These are phyloP conservation scores for Melipona quadrifasciata DNA, from an alignment of 1,140 invertebrate species.

Conservation along the genomic window DNA sequence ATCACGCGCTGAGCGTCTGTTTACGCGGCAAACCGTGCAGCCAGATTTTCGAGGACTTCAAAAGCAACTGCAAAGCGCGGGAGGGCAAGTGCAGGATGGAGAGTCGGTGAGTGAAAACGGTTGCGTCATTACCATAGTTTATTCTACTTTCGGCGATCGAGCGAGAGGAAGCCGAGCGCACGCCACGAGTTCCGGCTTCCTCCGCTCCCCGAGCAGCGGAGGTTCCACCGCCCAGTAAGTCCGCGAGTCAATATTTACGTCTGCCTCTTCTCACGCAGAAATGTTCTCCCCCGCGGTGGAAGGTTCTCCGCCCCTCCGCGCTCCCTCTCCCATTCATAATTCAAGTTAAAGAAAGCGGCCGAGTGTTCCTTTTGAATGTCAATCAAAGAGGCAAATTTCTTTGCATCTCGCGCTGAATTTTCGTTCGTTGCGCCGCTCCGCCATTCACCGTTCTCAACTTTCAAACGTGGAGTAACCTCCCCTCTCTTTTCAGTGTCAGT, in stretches of 20 bases:
- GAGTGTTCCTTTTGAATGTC: slow-evolving; percentile 43
- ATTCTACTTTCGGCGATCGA: slow-evolving; percentile 38
- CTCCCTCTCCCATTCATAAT: slow-evolving; percentile 22
- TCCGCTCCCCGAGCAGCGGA: too few relatives aligned
- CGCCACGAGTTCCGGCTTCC: not conserved
- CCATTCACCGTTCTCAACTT: slow-evolving; percentile 6
- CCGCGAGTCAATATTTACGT: slow-evolving; percentile 49
- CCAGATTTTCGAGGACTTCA: slow-evolving; percentile 91
- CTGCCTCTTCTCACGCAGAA: slow-evolving; percentile 30
- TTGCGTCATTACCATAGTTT: slow-evolving; percentile 45
- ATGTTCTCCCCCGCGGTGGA: not conserved
- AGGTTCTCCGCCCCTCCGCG: not conserved
- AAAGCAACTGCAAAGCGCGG: slow-evolving; percentile 90
- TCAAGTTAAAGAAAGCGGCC: slow-evolving; percentile 34
- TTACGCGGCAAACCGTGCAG: slow-evolving; percentile 89
- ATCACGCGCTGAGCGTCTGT: slow-evolving; percentile 92
- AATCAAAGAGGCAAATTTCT: slow-evolving; percentile 50
- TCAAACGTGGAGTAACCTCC: not conserved
- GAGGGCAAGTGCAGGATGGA: slow-evolving; percentile 94
- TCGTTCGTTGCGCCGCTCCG: not conserved
- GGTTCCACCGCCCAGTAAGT: too few relatives aligned
- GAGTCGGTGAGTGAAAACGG: slow-evolving; percentile 86
- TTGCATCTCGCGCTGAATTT: slow-evolving; percentile 21
- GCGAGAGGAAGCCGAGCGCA: not conserved
- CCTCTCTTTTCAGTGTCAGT: slow-evolving; percentile 23